Evolutionary conservation across 2,797 vertebrate species (phyloP), one percentile per base, ranked within the genome.

Genomic region (Ctenosaura bakeri): DNA sequence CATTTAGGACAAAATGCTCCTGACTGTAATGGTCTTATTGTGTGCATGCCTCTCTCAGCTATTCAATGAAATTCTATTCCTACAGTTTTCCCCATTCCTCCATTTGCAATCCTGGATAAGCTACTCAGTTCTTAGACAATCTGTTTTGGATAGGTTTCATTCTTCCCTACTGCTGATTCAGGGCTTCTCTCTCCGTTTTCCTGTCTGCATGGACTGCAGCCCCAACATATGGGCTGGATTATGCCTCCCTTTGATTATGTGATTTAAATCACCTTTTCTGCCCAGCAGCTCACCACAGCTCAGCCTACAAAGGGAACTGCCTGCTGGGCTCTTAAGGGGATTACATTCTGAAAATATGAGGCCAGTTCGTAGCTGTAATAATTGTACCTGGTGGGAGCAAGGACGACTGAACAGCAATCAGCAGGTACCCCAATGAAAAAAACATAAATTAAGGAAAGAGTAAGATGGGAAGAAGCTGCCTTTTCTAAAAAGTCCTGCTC

Each of bases 231-330:
- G 88, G 88, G 74, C 86, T 91, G 87, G 91, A 94, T 95, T 95
- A 94, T 0, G 83, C 77, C 87, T 95, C 90, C 42, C 76, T 78
- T 92, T 94, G 74, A 52, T 86, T 62, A 38, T 73, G 78, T 91
- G 81, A 89, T 88, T 93, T 95, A 94, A 95, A 95, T 94, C 32
- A 88, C 66, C 89, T 95, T 32, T 69, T 73, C 86, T 95, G 78
- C 54, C 81, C 89, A 93, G 84, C 52, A 94, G 79, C 64, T 91
- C 91, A 78, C 90, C 92, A 91, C 12, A 32, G 81, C 81, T 89
- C 50, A 81, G 88, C 80, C 92, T 89, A 77, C 71, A 83, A 88
- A 93, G 88, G 3, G 9, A 90, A 91, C 91, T 83, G 88, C 85
- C 89, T 95, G 71, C 77, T 86, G 91, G 32, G 62, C 13, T 62